Conservation (phyloP, 1,140 invertebrate genomes). For the Heliconius congener region DNA sequence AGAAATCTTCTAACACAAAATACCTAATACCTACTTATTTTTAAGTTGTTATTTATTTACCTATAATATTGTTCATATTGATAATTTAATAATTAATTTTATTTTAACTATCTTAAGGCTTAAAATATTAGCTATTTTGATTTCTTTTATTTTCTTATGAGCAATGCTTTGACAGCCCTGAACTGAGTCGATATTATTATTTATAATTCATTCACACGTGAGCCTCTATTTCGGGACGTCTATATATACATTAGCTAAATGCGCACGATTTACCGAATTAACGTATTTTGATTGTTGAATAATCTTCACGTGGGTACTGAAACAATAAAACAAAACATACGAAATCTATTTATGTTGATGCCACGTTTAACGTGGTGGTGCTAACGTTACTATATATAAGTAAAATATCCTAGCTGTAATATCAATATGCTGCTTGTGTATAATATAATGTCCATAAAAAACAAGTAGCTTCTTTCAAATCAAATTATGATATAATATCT, state of each 20-base stretch:
- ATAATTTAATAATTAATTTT: too few species aligned
- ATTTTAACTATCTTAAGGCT: too few species aligned
- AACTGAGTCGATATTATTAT: background rate
- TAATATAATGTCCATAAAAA: background rate
- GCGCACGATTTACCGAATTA: conserved; percentile 15
- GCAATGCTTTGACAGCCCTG: background rate
- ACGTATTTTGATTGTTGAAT: conserved; percentile 14
- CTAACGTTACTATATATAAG: background rate
- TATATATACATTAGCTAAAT: conserved; percentile 26
- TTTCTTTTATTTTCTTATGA: background rate
- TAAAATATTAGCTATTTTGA: too few species aligned
- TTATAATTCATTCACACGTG: conserved; percentile 18
- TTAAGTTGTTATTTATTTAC: background rate
- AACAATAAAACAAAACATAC: background rate
- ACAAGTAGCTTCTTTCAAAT: background rate
- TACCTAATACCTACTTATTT: background rate
- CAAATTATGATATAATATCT: background rate
- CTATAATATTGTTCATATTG: background rate
- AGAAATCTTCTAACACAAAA: too few species aligned
- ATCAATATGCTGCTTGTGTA: background rate
- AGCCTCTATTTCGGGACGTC: conserved; percentile 22
- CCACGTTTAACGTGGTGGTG: background rate
- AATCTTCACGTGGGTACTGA: background rate
- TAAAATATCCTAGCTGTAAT: background rate
- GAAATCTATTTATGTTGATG: background rate